A percentile compares a stretch with the other conserved stretches of the same genome.
phyloP scores from a whole-genome alignment of 2,113 vertebrate genomes.

The Fulica atra region DNA sequence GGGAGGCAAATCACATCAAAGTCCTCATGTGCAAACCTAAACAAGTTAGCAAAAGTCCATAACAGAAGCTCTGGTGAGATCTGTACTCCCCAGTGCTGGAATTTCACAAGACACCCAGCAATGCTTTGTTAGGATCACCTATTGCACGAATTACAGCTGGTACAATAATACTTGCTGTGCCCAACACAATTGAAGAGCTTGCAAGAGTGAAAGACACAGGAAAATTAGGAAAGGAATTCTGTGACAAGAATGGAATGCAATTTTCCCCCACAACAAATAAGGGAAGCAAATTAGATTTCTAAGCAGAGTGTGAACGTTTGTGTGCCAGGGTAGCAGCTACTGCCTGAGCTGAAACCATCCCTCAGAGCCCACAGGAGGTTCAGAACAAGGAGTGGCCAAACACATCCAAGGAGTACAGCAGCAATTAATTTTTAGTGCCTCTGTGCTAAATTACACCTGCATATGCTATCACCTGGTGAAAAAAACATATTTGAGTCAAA shows the following conservation, averaged over 20 bases:
- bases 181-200: not conserved
- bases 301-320: not conserved
- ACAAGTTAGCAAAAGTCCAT: not conserved
- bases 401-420: not conserved
- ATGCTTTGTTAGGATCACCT: not conserved
- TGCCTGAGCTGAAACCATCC: not conserved
- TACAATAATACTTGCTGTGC: not conserved
- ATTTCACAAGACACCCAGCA: not conserved
- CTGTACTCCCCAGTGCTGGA: not conserved
- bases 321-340: not conserved
- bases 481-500: not conserved
- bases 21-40: not conserved
- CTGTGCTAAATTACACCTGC: not conserved
- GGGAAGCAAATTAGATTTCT: constrained; percentile 30
- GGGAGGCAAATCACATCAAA: not conserved
- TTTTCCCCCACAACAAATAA: not conserved
- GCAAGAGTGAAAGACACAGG: not conserved
- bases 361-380: not conserved
- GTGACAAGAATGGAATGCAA: not conserved
- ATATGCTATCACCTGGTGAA: rapidly evolving
- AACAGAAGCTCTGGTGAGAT: not conserved
- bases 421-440: not conserved
- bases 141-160: not conserved
- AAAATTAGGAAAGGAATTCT: constrained; percentile 1
- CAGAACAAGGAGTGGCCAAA: not conserved